Conservation (phyloP, 2,888 invertebrate genomes). For the Timema podura region DNA sequence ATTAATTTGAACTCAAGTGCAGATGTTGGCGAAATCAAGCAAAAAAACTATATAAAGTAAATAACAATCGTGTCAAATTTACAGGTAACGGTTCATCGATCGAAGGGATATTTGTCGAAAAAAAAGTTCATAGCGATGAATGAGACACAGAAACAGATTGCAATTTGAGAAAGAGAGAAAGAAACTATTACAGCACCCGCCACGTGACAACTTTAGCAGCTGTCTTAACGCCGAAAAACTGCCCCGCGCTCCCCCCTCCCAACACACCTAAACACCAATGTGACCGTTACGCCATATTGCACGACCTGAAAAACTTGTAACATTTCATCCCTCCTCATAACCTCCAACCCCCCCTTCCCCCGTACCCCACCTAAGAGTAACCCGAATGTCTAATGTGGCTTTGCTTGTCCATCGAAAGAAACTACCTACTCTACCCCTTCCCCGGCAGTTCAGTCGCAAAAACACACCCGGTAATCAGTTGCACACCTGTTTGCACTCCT, state of each 20-base stretch:
- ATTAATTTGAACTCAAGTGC: too few relatives aligned
- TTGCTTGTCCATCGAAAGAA: slow-evolving; percentile 6
- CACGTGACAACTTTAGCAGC: too few relatives aligned
- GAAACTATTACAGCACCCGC: too few relatives aligned
- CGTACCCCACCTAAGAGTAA: not conserved
- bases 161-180: too few relatives aligned
- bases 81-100: too few relatives aligned
- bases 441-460: not conserved
- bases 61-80: too few relatives aligned
- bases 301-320: slow-evolving; percentile 22
- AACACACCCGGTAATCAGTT: slow-evolving; percentile 11
- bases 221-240: not conserved
- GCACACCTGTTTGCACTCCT: slow-evolving; percentile 27
- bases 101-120: too few relatives aligned
- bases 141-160: too few relatives aligned
- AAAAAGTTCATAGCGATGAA: too few relatives aligned
- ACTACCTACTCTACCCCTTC: not conserved
- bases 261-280: not conserved
- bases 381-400: slow-evolving; percentile 1
- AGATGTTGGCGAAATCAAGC: too few relatives aligned
- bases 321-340: slow-evolving; percentile 2
- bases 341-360: not conserved
- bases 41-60: too few relatives aligned
- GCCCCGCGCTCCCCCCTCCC: not conserved
- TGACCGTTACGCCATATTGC: slow-evolving; percentile 25